phyloP scores from a whole-genome alignment of 2,888 invertebrate species.

The Tromatobia lineatoria region DNA sequence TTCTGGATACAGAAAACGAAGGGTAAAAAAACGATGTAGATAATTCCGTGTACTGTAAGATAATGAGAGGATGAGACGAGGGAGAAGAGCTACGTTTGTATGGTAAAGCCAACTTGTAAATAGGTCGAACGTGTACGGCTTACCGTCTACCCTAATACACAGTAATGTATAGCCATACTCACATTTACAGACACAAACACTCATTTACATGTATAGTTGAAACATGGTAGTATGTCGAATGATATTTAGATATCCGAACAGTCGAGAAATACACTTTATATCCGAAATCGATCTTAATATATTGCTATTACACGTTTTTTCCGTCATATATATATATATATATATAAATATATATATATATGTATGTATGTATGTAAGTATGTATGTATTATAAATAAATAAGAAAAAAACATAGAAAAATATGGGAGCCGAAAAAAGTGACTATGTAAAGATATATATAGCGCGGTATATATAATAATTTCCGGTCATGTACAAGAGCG shows the following conservation, averaged over 20 bases:
- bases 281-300: slow-evolving; percentile 62
- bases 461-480: slow-evolving; percentile 59
- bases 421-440: slow-evolving; percentile 26
- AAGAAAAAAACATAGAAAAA: slow-evolving; percentile 3
- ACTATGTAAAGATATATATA: slow-evolving; percentile 41
- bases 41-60: slow-evolving; percentile 62
- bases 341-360: slow-evolving; percentile 6
- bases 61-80: slow-evolving; percentile 49
- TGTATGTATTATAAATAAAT: slow-evolving; percentile 29
- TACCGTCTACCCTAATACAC: slow-evolving; percentile 11
- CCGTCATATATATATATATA: slow-evolving; percentile 39
- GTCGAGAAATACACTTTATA: slow-evolving; percentile 29
- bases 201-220: background rate
- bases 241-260: slow-evolving; percentile 34
- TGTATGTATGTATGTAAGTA: too few relatives aligned
- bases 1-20: background rate
- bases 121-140: slow-evolving; percentile 46
- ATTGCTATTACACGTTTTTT: slow-evolving; percentile 58
- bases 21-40: slow-evolving; percentile 51
- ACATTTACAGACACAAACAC: background rate
- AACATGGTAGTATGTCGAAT: slow-evolving; percentile 43
- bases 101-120: slow-evolving; percentile 39
- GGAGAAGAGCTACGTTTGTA: slow-evolving; percentile 24
- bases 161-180: slow-evolving; percentile 35
- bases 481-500: slow-evolving; percentile 71